phyloP scores from a whole-genome alignment of 2,888 invertebrate species.

The Nycteola revayana region DNA sequence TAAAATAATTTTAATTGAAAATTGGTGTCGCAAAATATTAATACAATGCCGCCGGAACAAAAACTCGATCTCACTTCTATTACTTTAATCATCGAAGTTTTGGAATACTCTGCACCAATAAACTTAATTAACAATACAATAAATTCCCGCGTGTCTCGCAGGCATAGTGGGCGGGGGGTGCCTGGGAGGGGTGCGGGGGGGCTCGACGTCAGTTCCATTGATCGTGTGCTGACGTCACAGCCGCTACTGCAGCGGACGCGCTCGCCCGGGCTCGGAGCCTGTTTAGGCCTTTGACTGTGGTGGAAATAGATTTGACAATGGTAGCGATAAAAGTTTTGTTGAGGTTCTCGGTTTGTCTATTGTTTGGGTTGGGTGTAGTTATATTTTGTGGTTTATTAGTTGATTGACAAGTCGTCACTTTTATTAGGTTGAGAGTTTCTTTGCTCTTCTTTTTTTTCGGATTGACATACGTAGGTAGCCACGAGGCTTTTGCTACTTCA shows the following conservation, averaged over 20 bases:
- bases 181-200: slow-evolving; percentile 18
- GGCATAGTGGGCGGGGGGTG: slow-evolving; percentile 28
- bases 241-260: slow-evolving; percentile 48
- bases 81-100: slow-evolving; percentile 23
- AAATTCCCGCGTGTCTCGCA: slow-evolving; percentile 31
- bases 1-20: no score
- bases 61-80: slow-evolving; percentile 8
- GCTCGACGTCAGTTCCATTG: slow-evolving; percentile 66
- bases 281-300: slow-evolving; percentile 20
- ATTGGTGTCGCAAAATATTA: no score
- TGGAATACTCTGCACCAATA: slow-evolving; percentile 28
- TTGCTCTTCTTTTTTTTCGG: no score
- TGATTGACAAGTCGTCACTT: no score
- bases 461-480: no score
- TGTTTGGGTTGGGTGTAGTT: no score
- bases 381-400: no score
- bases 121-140: slow-evolving; percentile 37
- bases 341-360: background rate
- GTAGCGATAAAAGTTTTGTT: slow-evolving; percentile 3
- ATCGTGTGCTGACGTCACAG: slow-evolving; percentile 66
- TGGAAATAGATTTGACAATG: slow-evolving; percentile 20
- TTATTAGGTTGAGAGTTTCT: no score
- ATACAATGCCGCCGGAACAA: no score
- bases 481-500: no score
- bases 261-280: slow-evolving; percentile 28